Evolutionary conservation across 1,140 invertebrate genomes (phyloP).

Genomic region (Xylocopa sonorina): DNA sequence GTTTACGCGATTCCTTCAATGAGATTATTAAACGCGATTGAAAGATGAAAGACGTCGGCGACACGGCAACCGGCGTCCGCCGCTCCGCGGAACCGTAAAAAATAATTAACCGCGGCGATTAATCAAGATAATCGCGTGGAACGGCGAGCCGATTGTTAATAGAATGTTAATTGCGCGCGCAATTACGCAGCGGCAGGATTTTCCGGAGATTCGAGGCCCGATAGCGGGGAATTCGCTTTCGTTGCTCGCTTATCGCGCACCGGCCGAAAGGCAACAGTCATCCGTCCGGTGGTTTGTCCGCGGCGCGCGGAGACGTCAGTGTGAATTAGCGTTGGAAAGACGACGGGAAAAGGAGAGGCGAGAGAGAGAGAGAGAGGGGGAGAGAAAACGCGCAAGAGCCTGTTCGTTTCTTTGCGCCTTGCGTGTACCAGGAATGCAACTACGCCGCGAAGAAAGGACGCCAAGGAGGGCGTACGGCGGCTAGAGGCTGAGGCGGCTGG

Average conservation of each 20-base stretch:
- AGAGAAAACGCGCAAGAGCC: conserved; percentile 58
- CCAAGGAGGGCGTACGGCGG: neutral
- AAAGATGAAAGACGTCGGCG: neutral
- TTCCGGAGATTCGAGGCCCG: neutral
- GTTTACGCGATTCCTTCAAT: too few relatives aligned
- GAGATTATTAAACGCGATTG: neutral
- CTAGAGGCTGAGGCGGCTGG: neutral
- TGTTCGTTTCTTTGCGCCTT: conserved; percentile 63
- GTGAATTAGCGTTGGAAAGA: conserved; percentile 70
- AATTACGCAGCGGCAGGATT: neutral
- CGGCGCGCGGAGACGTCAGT: conserved; percentile 65
- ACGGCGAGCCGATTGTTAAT: conserved; percentile 8
- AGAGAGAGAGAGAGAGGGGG: neutral
- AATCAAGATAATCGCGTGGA: conserved; percentile 13
- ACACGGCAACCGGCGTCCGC: neutral
- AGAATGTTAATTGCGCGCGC: conserved; percentile 15
- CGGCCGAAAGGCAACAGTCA: conserved; percentile 26
- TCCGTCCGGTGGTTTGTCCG: conserved; percentile 60
- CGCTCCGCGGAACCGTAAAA: neutral
- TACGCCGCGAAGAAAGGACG: neutral
- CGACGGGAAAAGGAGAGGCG: conserved; percentile 48
- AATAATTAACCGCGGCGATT: neutral
- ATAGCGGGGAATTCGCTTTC: conserved; percentile 22
- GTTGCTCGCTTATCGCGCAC: conserved; percentile 1
- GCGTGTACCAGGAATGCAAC: conserved; percentile 60